These are phyloP conservation scores for Sepioteuthis lessoniana DNA, from an alignment of 2,888 invertebrate species.

Conservation along the genomic window DNA sequence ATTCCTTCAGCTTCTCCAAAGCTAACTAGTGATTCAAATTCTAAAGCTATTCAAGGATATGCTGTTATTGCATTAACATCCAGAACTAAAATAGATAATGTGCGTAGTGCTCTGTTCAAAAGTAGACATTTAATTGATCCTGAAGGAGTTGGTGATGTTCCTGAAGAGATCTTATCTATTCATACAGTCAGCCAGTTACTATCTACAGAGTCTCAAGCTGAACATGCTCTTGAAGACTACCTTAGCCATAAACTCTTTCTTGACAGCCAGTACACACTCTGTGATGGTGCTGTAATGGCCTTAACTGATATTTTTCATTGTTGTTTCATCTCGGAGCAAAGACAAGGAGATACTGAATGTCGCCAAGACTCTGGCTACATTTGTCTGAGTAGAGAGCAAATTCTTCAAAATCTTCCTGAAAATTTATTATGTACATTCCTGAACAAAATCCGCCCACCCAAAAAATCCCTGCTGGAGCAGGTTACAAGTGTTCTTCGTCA, in stretches of 20 bases:
- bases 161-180: slow-evolving; percentile 66
- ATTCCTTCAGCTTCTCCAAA: not conserved
- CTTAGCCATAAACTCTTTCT: slow-evolving; percentile 65
- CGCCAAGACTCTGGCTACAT: slow-evolving; percentile 72
- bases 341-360: slow-evolving; percentile 58
- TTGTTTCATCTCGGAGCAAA: slow-evolving; percentile 73
- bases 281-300: slow-evolving; percentile 66
- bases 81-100: slow-evolving; percentile 69
- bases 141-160: slow-evolving; percentile 63
- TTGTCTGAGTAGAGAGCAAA: slow-evolving; percentile 72
- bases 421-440: slow-evolving; percentile 71
- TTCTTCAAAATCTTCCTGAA: slow-evolving; percentile 68
- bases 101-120: slow-evolving; percentile 67
- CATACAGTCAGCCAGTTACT: slow-evolving; percentile 68
- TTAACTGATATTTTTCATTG: slow-evolving; percentile 74
- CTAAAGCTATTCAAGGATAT: slow-evolving; percentile 64
- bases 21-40: not conserved
- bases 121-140: slow-evolving; percentile 63
- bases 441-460: slow-evolving; percentile 65
- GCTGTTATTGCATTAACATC: slow-evolving; percentile 70
- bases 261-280: slow-evolving; percentile 58
- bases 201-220: slow-evolving; percentile 65
- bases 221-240: slow-evolving; percentile 68
- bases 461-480: slow-evolving; percentile 70
- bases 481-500: slow-evolving; percentile 67